Evolutionary conservation across 2,113 vertebrate genomes (phyloP).

Genomic region (Cyprinodon variegatus): DNA sequence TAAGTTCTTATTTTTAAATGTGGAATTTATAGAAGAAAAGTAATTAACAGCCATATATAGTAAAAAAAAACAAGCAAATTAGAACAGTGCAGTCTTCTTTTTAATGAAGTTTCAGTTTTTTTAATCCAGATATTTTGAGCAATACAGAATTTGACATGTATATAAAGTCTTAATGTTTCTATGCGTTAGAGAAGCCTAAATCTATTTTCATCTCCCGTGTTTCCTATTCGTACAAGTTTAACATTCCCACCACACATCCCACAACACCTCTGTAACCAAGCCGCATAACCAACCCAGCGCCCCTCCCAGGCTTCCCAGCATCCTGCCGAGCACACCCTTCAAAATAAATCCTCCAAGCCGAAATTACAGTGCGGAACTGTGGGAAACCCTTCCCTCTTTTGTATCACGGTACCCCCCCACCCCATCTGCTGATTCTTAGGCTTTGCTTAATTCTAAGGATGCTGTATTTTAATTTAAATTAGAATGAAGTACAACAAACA

Average conservation of each 20-base stretch:
- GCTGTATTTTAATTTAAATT: conserved; percentile 29
- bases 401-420: background rate
- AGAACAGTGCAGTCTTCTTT: background rate
- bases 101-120: background rate
- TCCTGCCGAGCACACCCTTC: conserved; percentile 54
- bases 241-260: conserved; percentile 60
- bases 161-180: background rate
- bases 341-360: conserved; percentile 36
- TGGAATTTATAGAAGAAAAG: background rate
- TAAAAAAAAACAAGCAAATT: background rate
- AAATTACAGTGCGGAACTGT: conserved; percentile 61
- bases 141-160: background rate
- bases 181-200: background rate
- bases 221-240: conserved; percentile 43
- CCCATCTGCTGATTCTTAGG: conserved; percentile 30
- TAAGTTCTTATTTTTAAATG: conserved; percentile 10
- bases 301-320: conserved; percentile 69
- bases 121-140: background rate
- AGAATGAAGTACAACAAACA: conserved; percentile 19
- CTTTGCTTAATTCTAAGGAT: background rate
- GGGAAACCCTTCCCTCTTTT: conserved; percentile 43
- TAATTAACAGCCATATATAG: background rate
- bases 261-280: conserved; percentile 57
- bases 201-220: conserved; percentile 19
- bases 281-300: conserved; percentile 33